Evolutionary conservation across 1,140 invertebrate genomes (phyloP).

Genomic region (Drosophila mayri): DNA sequence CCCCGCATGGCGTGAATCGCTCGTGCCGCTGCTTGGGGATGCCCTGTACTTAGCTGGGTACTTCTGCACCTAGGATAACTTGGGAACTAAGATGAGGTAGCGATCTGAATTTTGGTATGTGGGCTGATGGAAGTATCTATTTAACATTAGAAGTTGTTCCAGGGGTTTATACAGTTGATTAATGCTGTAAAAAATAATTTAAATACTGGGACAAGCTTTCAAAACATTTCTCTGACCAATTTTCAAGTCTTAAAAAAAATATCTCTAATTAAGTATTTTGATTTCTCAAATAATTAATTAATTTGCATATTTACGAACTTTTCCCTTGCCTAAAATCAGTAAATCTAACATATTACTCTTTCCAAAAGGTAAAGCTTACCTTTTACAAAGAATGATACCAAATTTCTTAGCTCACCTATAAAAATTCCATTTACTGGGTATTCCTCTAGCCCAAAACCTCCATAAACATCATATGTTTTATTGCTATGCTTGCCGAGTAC

Average conservation of each 20-base stretch:
- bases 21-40: constrained; percentile 38
- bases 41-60: constrained; percentile 1
- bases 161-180: too few species aligned
- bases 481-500: constrained; percentile 45
- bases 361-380: too few species aligned
- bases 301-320: too few species aligned
- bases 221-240: too few species aligned
- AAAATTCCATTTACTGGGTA: constrained; percentile 7
- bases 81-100: not conserved
- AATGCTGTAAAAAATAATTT: not conserved
- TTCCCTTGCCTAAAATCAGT: too few species aligned
- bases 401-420: too few species aligned
- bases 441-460: not conserved
- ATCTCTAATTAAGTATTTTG: too few species aligned
- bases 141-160: not conserved
- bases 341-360: too few species aligned
- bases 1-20: constrained; percentile 42
- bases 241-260: too few species aligned
- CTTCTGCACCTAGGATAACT: constrained; percentile 2
- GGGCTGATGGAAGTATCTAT: not conserved
- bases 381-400: too few species aligned
- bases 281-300: too few species aligned
- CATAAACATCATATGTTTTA: constrained; percentile 8
- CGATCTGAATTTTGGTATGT: not conserved
- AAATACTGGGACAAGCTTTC: too few species aligned